phyloP scores from a whole-genome alignment of 2,113 vertebrate genomes.

The Xenopus laevis region DNA sequence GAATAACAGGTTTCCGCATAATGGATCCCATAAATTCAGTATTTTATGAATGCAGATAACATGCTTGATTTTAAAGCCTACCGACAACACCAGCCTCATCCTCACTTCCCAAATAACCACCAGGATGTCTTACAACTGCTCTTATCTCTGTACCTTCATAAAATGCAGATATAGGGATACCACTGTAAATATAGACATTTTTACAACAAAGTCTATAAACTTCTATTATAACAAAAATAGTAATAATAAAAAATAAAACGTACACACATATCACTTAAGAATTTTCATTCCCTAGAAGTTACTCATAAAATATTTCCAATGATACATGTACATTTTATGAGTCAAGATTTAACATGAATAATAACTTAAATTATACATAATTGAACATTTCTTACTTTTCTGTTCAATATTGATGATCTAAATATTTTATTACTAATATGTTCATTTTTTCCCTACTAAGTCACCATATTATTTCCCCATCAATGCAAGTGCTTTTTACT shows the following conservation, averaged over 20 bases:
- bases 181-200: too few relatives aligned
- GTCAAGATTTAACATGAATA: conserved; percentile 60
- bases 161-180: too few relatives aligned
- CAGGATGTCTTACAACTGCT: too few relatives aligned
- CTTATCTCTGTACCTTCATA: too few relatives aligned
- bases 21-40: too few relatives aligned
- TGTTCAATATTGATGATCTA: conserved; percentile 59
- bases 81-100: too few relatives aligned
- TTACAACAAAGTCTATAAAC: too few relatives aligned
- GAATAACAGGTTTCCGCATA: too few relatives aligned
- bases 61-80: too few relatives aligned
- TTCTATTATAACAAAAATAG: too few relatives aligned
- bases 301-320: conserved; percentile 56
- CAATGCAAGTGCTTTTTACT: conserved; percentile 43
- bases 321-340: conserved; percentile 57
- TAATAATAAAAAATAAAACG: not conserved
- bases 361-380: conserved; percentile 61
- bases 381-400: conserved; percentile 59
- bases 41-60: too few relatives aligned
- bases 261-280: conserved; percentile 31
- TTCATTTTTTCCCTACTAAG: conserved; percentile 55
- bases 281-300: conserved; percentile 51
- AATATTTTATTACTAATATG: conserved; percentile 63
- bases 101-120: too few relatives aligned
- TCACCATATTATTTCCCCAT: conserved; percentile 52